Base-by-base conservation (phyloP, 2,888 invertebrate genomes). In the Melanostoma scalare region DNA sequence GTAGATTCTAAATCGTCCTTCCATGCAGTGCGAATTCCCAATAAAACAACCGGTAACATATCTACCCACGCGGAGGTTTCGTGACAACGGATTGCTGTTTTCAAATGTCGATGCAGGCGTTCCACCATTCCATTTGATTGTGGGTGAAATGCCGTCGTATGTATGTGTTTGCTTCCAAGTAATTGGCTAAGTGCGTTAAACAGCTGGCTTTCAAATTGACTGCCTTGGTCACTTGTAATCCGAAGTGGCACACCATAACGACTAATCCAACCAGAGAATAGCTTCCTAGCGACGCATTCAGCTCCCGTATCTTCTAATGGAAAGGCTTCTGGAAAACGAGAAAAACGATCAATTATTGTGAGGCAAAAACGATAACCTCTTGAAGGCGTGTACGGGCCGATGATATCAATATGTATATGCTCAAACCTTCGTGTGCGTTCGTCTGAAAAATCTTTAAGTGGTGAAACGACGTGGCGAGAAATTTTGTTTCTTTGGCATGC, bases 91-190 rank as follows among this genome's bases (percentile, higher is more conserved):
- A 63, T 63, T 5, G 30, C 36, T 9, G 63, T 50, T 9, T 63
- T 10, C 4, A 63, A 36, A 38, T 63, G 63, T 38, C 63, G 48
- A n/a, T 63, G 63, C 4, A 63, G 20, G 30, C 63, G 48, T 20
- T 63, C 63, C 2, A 63, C 63, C 63, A 63, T 63, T 3, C 63
- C 63, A 38, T 63, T 63, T 50, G 48, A 38, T 9, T 50, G 50
- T 3, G 46, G 46, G 35, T 40, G 20, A 42, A 65, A 53, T 33
- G 33, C 9, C n/a, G 42, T 65, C 3, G 63, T 48, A 31, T 48
- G 40, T 6, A 52, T 40, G 38, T 50, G 48, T 65, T 48, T 48
- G 31, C 31, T 50, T 30, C 31, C 61, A 36, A 36, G 35, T 6
- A 48, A 20, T 9, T 33, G 4, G 30, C 67, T 67, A 40, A 65